Conservation (phyloP, 1,140 invertebrate genomes). For the Delia radicum region DNA sequence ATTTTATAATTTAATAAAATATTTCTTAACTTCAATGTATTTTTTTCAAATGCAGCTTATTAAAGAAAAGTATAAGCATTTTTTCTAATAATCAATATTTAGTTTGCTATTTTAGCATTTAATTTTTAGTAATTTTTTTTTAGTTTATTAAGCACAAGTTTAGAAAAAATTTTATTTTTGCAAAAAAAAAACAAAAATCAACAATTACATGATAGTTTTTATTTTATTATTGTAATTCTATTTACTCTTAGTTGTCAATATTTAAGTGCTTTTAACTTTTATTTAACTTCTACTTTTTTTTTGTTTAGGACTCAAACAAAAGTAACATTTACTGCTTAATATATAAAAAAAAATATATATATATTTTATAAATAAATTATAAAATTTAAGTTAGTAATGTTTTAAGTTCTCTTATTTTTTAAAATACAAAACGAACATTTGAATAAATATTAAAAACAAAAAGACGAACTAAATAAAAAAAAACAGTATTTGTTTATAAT, state of each 20-base stretch:
- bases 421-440: slow-evolving; percentile 25
- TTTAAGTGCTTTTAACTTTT: neutral
- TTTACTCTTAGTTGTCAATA: neutral
- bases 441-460: slow-evolving; percentile 13
- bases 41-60: too few species aligned
- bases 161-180: neutral
- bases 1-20: neutral
- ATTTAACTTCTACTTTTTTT: neutral
- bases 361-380: neutral
- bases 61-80: neutral
- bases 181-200: neutral
- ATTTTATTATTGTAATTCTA: neutral
- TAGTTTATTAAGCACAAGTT: neutral
- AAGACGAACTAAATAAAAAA: slow-evolving; percentile 17
- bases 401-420: slow-evolving; percentile 24
- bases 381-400: slow-evolving; percentile 17
- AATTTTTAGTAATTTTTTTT: neutral
- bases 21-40: neutral
- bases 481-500: neutral
- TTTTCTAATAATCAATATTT: neutral
- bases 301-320: neutral
- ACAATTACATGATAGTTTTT: neutral
- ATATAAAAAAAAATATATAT: neutral
- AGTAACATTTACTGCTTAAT: neutral
- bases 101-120: neutral